Base-by-base conservation (phyloP, 2,113 vertebrate genomes). In the Nothocercus julius region DNA sequence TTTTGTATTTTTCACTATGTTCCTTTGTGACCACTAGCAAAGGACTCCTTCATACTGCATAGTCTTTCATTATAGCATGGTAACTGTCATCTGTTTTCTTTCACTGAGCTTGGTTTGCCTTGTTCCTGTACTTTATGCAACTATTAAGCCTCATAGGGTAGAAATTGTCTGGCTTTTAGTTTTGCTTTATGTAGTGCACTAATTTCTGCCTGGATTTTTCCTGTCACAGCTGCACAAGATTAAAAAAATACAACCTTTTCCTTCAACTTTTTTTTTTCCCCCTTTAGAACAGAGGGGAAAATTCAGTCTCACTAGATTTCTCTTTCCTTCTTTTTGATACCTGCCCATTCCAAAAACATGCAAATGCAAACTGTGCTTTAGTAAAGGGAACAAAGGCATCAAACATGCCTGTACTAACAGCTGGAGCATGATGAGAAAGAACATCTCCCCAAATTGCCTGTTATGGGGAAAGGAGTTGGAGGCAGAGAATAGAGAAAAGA, bases 371-470 rank as follows among this genome's bases (percentile, higher is more conserved):
- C 10, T 5, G 2, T 11, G 24, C 5, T 59, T 51, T 25, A 5
- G 11, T 10, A 30, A 64, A 63, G 0, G 5, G 2, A 44, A 7
- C 2, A 15, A 36, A 77, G 32, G 0, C 18, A 16, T 1, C 21
- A 2, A 11, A 8, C 1, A 17, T 5, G 32, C 21, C 56, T 5
- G n/a, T 24, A 14, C 16, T 5, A 7, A 15, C 11, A 19, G 22
- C 27, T 0, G 2, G 9, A 8, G 6, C 0, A 0, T 5, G 20
- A 18, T 3, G 20, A 2, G 6, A 27, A n/a, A 28, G 12, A 10
- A 13, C 2, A 1, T 62, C 64, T 79, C 28, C 44, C 22, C 44
- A 1, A 15, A 1, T 1, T 6, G 38, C 8, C 36, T 11, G 7
- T 0, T 12, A 27, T 64, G 10, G 13, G 24, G 49, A 30, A 19